Percentiles rank a stretch among this genome's conserved stretches.
Evolutionary conservation across 2,888 invertebrate species (phyloP).

Genomic region (Cloeon dipterum): DNA sequence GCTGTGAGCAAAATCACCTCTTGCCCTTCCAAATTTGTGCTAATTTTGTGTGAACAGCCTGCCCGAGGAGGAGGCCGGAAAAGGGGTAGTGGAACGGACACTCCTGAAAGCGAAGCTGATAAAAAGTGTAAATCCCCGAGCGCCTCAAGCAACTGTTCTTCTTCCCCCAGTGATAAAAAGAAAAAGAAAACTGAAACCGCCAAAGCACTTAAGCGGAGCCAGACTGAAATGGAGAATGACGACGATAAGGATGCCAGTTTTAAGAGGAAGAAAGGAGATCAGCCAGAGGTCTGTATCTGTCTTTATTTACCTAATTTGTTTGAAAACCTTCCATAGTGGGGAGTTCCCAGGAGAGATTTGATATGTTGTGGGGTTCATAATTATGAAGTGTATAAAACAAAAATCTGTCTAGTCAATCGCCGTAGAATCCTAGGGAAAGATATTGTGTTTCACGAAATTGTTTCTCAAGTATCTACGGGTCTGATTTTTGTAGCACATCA

Average conservation of each 20-base stretch:
- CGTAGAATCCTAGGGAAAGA: too few species aligned
- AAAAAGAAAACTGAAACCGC: conserved; percentile 11
- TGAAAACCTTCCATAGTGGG: not conserved
- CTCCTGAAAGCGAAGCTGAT: conserved; percentile 16
- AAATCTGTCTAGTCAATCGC: too few species aligned
- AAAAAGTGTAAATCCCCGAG: conserved; percentile 17
- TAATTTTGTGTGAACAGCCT: not conserved
- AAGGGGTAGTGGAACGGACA: conserved; percentile 16
- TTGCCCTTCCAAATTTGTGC: not conserved
- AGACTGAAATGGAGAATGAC: conserved; percentile 28
- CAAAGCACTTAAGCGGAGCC: conserved; percentile 26
- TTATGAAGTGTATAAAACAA: too few species aligned
- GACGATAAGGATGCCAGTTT: conserved; percentile 28
- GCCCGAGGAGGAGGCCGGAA: conserved; percentile 8
- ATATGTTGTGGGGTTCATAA: too few species aligned
- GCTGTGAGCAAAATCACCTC: conserved; percentile 20
- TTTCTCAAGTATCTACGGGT: too few species aligned
- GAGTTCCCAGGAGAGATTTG: too few species aligned
- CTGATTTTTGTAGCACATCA: too few species aligned
- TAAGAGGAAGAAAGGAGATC: conserved; percentile 32
- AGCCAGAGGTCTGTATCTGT: conserved; percentile 21
- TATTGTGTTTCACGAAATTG: too few species aligned
- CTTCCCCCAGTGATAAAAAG: conserved; percentile 20
- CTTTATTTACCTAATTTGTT: not conserved
- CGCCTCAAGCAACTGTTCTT: conserved; percentile 13